Conservation (phyloP, 2,888 invertebrate genomes). For the Chaetoderma sp. region DNA sequence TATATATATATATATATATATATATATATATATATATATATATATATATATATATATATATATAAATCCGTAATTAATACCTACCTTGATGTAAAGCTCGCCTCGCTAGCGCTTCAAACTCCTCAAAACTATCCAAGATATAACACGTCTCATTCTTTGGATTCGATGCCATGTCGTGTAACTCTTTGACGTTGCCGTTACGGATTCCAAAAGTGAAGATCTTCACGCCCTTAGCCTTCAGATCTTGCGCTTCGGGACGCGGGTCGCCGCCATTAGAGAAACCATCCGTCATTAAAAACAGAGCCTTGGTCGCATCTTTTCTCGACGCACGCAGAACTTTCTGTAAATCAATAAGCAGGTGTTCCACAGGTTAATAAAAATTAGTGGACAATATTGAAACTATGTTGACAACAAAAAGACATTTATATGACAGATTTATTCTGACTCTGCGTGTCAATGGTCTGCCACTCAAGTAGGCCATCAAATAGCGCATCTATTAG, state of each 20-base stretch:
- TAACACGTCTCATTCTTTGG: constrained; percentile 77
- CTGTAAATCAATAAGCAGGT: constrained; percentile 44
- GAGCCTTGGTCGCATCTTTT: constrained; percentile 72
- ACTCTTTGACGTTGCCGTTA: constrained; percentile 75
- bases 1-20: no score
- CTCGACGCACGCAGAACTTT: constrained; percentile 60
- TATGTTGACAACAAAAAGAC: no score
- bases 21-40: not conserved
- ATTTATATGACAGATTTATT: no score
- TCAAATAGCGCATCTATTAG: no score
- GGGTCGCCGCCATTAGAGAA: constrained; percentile 81
- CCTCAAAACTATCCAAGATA: constrained; percentile 77
- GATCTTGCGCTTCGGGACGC: constrained; percentile 73
- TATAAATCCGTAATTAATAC: not conserved
- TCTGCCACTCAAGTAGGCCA: no score
- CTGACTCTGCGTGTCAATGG: no score
- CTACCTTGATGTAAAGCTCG: constrained; percentile 78
- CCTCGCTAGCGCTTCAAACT: constrained; percentile 79
- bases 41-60: not conserved
- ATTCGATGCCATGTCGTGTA: constrained; percentile 76
- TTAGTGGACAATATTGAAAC: no score
- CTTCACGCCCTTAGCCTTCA: constrained; percentile 70
- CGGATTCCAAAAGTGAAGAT: constrained; percentile 75
- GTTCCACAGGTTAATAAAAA: no score
- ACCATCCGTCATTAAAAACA: constrained; percentile 80